These are phyloP conservation scores for Graphium colonna DNA, from an alignment of 2,888 invertebrate species.

Conservation along the genomic window DNA sequence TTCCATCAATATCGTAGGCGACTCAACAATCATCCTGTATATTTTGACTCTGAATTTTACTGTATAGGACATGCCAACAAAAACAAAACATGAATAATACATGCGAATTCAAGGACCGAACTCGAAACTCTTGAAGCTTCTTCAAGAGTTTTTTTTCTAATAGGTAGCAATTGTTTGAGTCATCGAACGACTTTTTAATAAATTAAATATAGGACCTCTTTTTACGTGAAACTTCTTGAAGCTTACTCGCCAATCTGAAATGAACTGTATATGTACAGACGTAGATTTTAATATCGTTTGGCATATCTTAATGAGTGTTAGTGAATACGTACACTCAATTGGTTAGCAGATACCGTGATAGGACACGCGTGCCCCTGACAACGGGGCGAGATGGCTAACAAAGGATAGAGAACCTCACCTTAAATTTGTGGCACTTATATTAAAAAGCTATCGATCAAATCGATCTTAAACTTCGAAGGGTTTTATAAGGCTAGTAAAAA, in stretches of 20 bases:
- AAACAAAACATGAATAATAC: neutral
- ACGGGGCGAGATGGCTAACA: slow-evolving; percentile 41
- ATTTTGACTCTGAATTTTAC: too few relatives aligned
- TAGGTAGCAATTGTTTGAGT: neutral
- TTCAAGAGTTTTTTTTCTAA: too few relatives aligned
- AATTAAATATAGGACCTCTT: neutral
- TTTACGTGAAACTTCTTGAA: neutral
- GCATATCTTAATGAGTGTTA: slow-evolving; percentile 16
- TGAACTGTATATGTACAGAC: neutral
- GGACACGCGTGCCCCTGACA: slow-evolving; percentile 63
- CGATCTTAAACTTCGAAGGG: neutral
- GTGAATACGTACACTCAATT: slow-evolving; percentile 29
- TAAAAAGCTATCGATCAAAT: neutral
- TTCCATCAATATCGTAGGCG: too few relatives aligned
- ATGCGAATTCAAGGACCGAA: too few relatives aligned
- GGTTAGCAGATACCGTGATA: slow-evolving; percentile 54
- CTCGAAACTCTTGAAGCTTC: neutral
- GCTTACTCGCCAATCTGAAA: neutral
- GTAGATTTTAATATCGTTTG: slow-evolving; percentile 10
- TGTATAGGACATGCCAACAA: neutral
- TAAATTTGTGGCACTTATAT: neutral
- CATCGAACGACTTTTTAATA: slow-evolving; percentile 4
- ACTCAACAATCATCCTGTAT: too few relatives aligned
- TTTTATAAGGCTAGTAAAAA: neutral
- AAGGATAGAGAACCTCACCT: slow-evolving; percentile 38